Evolutionary conservation across 1,140 invertebrate species (phyloP).

Genomic region (Trichonephila inaurata): DNA sequence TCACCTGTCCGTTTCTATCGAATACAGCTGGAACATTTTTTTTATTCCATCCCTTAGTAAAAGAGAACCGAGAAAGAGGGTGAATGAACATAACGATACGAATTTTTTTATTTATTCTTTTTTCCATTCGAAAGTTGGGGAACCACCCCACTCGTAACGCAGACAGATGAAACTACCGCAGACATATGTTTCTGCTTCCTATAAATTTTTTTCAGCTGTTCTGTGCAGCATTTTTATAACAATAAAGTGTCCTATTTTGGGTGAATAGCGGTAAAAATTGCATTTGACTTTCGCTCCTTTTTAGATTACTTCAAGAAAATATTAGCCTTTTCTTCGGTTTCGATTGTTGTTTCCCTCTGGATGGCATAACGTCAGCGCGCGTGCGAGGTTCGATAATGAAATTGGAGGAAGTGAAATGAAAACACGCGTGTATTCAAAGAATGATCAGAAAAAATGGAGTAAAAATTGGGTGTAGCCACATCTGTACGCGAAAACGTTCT

Average conservation of each 20-base stretch:
- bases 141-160: constrained; percentile 14
- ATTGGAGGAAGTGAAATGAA: too few species aligned
- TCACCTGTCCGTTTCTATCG: constrained; percentile 59
- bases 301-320: neutral
- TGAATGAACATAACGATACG: constrained; percentile 55
- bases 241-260: constrained; percentile 58
- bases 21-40: constrained; percentile 41
- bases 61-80: neutral
- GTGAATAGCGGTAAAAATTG: constrained; percentile 43
- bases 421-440: too few species aligned
- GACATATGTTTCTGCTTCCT: constrained; percentile 58
- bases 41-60: neutral
- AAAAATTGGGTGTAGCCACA: too few species aligned
- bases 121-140: neutral
- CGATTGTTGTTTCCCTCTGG: neutral
- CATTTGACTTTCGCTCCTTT: constrained; percentile 22
- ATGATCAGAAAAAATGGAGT: too few species aligned
- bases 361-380: neutral
- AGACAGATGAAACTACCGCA: constrained; percentile 55
- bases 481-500: too few species aligned
- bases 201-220: constrained; percentile 36
- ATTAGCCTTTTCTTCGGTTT: neutral
- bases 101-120: constrained; percentile 40
- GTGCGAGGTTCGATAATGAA: neutral
- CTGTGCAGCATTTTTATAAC: neutral